Evolutionary conservation across 2,888 invertebrate species (phyloP), one percentile per base, ranked within the genome.

Genomic region (Mylabris sibirica): DNA sequence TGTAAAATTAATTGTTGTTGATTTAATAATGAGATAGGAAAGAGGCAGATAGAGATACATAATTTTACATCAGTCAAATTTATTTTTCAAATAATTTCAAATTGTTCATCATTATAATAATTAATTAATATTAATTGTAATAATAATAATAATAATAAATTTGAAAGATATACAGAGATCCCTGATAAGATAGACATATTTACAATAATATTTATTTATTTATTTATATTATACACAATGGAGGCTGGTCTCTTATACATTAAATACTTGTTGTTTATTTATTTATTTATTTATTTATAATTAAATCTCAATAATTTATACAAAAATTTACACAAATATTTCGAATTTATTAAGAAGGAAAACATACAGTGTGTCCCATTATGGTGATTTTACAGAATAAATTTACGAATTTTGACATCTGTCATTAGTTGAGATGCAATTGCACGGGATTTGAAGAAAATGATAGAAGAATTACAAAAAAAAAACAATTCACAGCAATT

Each of bases 101-200:
- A 65, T 63, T 49, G 9, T 49, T 8, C 49, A 49, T 49, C 49
- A 49, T 49, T 20, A 49, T 49, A 49, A 49, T 49, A 20, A 20
- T 49, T 49, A 44, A 49, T 49, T 49, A 22, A 20, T 49, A 20
- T 20, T 49, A 44, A 59, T 44, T 17, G 30, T 59, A 30, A 63
- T 63, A 59, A 61, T 64, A 38, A 64, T 60, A 69, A 73, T 76
- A 74, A 73, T 77, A 78, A 78, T 80, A 81, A 80, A 78, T 74
- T 77, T 78, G 69, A 75, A 76, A 79, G 79, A 81, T 81, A 79
- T 80, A 82, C 80, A 83, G 81, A 83, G 81, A 82, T 82, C 82
- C 81, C 82, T 83, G 82, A 83, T 80, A 74, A 75, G 78, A 76
- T 73, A 75, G 30, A 30, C 30, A 72, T 79, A 78, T 79, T 76